Conservation (phyloP, 2,113 vertebrate genomes). For the Hiodon tergisus region DNA sequence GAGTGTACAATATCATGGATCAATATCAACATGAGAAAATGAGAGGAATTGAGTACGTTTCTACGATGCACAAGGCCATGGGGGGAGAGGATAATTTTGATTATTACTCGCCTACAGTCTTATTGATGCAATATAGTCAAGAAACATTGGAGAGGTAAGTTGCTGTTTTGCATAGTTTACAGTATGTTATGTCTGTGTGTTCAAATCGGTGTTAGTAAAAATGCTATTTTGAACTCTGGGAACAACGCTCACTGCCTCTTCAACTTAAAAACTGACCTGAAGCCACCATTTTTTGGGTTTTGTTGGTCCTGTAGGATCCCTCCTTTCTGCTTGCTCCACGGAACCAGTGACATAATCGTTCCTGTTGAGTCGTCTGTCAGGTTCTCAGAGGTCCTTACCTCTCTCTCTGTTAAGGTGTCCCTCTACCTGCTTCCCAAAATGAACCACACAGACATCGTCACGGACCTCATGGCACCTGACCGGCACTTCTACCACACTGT, state of each 20-base stretch:
- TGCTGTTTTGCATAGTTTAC: too few species aligned
- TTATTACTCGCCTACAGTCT: conserved; percentile 56
- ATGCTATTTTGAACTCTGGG: too few species aligned
- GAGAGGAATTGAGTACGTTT: conserved; percentile 58
- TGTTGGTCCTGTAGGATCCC: conserved; percentile 49
- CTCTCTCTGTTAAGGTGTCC: conserved; percentile 42
- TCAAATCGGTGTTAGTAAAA: too few species aligned
- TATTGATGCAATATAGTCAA: conserved; percentile 40
- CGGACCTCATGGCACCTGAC: conserved; percentile 59
- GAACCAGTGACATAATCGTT: conserved; percentile 55
- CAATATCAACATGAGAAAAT: conserved; percentile 62
- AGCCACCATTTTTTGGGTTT: not conserved
- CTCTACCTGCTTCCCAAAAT: conserved; percentile 56
- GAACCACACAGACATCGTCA: conserved; percentile 55
- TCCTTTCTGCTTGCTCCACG: conserved; percentile 57
- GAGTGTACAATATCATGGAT: conserved; percentile 61
- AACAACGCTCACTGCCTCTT: too few species aligned
- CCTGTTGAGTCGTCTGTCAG: conserved; percentile 52
- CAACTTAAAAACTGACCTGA: not conserved
- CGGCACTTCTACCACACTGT: conserved; percentile 52
- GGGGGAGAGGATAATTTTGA: conserved; percentile 58
- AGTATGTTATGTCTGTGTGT: not conserved
- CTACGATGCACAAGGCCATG: conserved; percentile 67
- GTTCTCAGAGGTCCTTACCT: conserved; percentile 54
- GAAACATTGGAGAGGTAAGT: conserved; percentile 53